These are phyloP conservation scores for Drosophila ohnishii DNA, from an alignment of 1,140 invertebrate species.

Conservation along the genomic window DNA sequence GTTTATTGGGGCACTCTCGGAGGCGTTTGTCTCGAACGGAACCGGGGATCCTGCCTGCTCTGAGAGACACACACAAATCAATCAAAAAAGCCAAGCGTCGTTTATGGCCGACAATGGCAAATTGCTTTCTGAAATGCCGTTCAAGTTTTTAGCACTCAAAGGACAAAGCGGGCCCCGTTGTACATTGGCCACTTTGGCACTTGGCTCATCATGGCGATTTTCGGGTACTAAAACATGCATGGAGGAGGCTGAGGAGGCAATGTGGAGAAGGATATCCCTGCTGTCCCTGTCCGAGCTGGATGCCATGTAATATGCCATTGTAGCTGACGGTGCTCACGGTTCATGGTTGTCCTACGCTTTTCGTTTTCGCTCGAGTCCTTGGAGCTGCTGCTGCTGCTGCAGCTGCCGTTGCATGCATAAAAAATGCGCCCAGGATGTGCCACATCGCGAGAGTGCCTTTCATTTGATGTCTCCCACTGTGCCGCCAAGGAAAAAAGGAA, in stretches of 20 bases:
- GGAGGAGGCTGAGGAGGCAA: not conserved
- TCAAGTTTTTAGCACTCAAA: conserved; percentile 49
- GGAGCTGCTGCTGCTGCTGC: conserved; percentile 17
- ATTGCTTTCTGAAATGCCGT: conserved; percentile 67
- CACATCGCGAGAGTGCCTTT: conserved; percentile 53
- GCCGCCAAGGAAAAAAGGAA: conserved; percentile 30
- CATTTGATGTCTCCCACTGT: conserved; percentile 64
- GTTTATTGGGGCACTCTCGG: conserved; percentile 46
- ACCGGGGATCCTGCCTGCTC: conserved; percentile 2
- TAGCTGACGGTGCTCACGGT: conserved; percentile 37
- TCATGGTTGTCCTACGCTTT: conserved; percentile 26
- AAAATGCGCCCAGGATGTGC: conserved; percentile 64
- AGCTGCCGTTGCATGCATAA: conserved; percentile 55
- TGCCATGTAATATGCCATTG: conserved; percentile 72
- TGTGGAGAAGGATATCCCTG: not conserved
- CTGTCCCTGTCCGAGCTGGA: conserved; percentile 37
- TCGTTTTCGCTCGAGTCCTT: conserved; percentile 27
- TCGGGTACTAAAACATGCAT: conserved; percentile 73
- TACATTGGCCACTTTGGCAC: conserved; percentile 53
- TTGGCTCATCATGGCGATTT: conserved; percentile 67
- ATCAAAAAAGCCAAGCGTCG: conserved; percentile 68
- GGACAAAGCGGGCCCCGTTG: conserved; percentile 11
- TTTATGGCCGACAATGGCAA: conserved; percentile 74
- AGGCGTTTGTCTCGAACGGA: conserved; percentile 39
- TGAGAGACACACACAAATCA: conserved; percentile 60